These are phyloP conservation scores for Zootoca vivipara DNA, from an alignment of 2,113 vertebrate species.

Conservation along the genomic window DNA sequence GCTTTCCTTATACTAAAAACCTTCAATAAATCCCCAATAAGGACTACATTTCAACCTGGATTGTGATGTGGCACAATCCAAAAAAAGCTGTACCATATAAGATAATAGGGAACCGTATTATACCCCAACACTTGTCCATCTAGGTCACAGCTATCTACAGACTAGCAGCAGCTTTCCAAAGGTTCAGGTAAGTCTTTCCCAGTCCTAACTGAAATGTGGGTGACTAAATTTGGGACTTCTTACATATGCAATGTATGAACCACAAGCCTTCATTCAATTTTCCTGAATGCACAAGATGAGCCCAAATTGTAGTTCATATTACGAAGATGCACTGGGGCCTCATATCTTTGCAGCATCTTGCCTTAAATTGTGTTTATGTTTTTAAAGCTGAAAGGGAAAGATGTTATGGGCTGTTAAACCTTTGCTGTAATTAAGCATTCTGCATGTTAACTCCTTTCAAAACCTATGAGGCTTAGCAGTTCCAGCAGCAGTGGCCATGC, in stretches of 20 bases:
- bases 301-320: not conserved
- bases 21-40: not conserved
- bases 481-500: too few relatives aligned
- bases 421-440: not conserved
- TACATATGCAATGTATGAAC: not conserved
- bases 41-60: not conserved
- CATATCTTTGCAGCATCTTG: not conserved
- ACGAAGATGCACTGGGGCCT: not conserved
- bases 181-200: not conserved
- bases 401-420: not conserved
- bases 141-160: not conserved
- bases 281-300: not conserved
- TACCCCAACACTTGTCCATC: not conserved
- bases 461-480: not conserved
- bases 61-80: not conserved
- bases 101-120: not conserved
- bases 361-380: not conserved
- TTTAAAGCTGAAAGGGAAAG: not conserved
- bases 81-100: too few relatives aligned
- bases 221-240: not conserved
- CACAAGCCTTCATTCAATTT: not conserved
- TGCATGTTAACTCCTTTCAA: not conserved
- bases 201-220: not conserved
- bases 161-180: not conserved
- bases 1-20: not conserved